Conservation (phyloP, 2,888 invertebrate genomes). For the Caenorhabditis angaria region DNA sequence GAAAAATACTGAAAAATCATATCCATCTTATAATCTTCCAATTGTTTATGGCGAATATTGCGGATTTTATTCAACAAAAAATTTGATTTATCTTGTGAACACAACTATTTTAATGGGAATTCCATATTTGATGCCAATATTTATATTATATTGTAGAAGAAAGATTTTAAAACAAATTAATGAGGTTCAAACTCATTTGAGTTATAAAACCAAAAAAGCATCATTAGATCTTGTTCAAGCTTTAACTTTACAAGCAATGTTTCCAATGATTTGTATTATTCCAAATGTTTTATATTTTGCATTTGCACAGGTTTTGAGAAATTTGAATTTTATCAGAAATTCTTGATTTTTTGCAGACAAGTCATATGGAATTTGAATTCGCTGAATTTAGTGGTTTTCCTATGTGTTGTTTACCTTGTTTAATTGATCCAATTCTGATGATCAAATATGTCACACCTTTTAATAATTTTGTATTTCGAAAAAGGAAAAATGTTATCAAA, state of each 20-base stretch:
- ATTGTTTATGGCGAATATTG: constrained; percentile 23
- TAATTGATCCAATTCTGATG: constrained; percentile 32
- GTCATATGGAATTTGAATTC: constrained; percentile 20
- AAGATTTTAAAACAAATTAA: constrained; percentile 32
- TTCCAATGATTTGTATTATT: constrained; percentile 35
- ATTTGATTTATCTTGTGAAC: constrained; percentile 23
- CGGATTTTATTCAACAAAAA: constrained; percentile 25
- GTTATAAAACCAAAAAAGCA: constrained; percentile 27
- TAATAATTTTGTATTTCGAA: constrained; percentile 13
- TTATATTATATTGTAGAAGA: constrained; percentile 12
- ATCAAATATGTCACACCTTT: constrained; percentile 36
- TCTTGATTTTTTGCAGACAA: constrained; percentile 2
- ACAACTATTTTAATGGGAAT: constrained; percentile 34
- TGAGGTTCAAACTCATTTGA: constrained; percentile 35
- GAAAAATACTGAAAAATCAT: constrained; percentile 16
- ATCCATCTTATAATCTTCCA: constrained; percentile 21
- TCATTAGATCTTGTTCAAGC: constrained; percentile 32
- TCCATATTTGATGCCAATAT: constrained; percentile 27
- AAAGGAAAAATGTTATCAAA: not conserved
- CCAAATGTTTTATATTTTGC: constrained; percentile 31
- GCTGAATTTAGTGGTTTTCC: constrained; percentile 30
- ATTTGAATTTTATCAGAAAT: not conserved
- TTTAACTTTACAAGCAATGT: constrained; percentile 35
- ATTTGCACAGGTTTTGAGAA: constrained; percentile 12
- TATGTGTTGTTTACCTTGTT: constrained; percentile 23